A percentile compares a stretch with the other conserved stretches of the same genome.
phyloP scores from a whole-genome alignment of 2,888 invertebrate species.

The Hipparchia sbordonii region DNA sequence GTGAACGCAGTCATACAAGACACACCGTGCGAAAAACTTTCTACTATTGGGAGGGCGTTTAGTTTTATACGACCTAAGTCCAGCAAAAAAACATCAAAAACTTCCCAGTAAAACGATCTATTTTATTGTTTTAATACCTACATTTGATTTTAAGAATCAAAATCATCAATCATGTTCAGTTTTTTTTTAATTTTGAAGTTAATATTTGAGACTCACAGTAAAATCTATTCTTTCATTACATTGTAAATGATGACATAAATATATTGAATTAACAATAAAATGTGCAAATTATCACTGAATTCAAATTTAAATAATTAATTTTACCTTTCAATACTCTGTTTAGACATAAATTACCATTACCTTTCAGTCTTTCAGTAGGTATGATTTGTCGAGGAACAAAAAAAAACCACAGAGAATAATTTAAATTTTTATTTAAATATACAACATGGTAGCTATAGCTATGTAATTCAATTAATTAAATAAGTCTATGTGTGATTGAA shows the following conservation, averaged over 20 bases:
- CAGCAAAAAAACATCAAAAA: constrained; percentile 33
- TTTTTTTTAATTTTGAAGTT: too few relatives aligned
- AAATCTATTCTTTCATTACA: too few relatives aligned
- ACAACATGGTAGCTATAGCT: constrained; percentile 78
- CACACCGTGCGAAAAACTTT: constrained; percentile 71
- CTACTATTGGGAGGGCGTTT: constrained; percentile 40
- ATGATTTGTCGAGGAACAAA: not conserved
- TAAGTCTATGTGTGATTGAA: constrained; percentile 74
- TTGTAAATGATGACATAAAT: too few relatives aligned
- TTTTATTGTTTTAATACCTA: not conserved
- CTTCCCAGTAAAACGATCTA: not conserved
- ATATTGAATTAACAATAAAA: too few relatives aligned
- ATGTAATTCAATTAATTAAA: constrained; percentile 56
- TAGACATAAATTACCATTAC: too few relatives aligned
- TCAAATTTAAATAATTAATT: too few relatives aligned
- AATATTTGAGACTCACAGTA: too few relatives aligned
- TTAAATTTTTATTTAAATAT: constrained; percentile 78
- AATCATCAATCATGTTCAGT: too few relatives aligned
- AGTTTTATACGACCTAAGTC: constrained; percentile 39
- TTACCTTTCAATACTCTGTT: too few relatives aligned
- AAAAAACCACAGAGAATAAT: constrained; percentile 47
- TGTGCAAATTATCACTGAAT: too few relatives aligned
- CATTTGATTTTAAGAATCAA: too few relatives aligned
- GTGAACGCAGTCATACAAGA: constrained; percentile 71
- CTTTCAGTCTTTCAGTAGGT: too few relatives aligned